Evolutionary conservation across 35 echinoderm and acorn worm genomes (phyloP).

Genomic region (Hemicentrotus pulcherrimus): DNA sequence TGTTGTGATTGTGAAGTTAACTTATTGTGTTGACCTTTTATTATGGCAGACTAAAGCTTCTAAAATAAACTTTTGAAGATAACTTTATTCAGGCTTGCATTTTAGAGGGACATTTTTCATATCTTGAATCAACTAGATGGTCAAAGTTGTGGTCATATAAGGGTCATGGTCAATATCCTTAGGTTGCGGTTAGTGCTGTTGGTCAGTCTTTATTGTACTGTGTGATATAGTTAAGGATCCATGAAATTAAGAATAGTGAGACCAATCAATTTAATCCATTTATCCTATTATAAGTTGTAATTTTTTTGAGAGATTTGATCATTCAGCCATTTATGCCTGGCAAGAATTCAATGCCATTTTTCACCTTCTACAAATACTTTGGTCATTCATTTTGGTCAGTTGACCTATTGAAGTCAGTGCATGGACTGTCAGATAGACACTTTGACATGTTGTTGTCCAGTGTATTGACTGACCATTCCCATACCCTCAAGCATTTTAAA

Average conservation of each 20-base stretch:
- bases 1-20: not conserved
- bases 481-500: not conserved
- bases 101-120: not conserved
- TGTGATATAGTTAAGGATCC: not conserved
- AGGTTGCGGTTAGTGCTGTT: not conserved
- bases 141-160: not conserved
- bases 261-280: not conserved
- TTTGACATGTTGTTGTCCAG: not conserved
- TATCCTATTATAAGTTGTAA: not conserved
- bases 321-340: not conserved
- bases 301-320: not conserved
- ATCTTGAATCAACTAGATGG: not conserved
- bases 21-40: conserved; percentile 4
- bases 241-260: not conserved
- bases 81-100: not conserved
- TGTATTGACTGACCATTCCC: not conserved
- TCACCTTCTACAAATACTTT: not conserved
- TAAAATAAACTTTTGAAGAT: conserved; percentile 20
- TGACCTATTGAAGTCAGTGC: not conserved
- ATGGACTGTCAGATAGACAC: not conserved
- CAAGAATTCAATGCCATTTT: not conserved
- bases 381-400: not conserved
- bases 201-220: not conserved
- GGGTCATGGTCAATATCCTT: not conserved
- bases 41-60: not conserved